Evolutionary conservation across 2,888 invertebrate genomes (phyloP).

Genomic region (Notodonta ziczac): DNA sequence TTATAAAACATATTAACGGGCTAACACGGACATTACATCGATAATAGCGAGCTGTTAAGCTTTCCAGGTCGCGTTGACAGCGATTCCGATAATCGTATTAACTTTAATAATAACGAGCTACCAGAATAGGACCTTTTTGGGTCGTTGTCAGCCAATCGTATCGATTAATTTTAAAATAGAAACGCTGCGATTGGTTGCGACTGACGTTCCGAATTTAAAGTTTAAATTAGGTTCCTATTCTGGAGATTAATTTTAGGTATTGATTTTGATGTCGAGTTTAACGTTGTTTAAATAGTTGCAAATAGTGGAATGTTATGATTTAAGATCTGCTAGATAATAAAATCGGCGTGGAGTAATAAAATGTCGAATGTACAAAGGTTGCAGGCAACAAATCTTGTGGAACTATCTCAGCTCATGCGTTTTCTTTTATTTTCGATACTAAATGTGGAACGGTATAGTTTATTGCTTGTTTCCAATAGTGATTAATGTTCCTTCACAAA

Average conservation of each 20-base stretch:
- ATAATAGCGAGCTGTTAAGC: constrained; percentile 8
- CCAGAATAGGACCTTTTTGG: constrained; percentile 8
- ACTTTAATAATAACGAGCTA: constrained; percentile 1
- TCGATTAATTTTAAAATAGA: constrained; percentile 34
- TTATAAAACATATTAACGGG: constrained; percentile 15
- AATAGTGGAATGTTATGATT: constrained; percentile 27
- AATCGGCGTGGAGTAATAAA: constrained; percentile 38
- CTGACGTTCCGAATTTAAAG: constrained; percentile 13
- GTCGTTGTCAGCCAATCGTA: constrained; percentile 15
- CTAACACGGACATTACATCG: not conserved
- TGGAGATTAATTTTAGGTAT: not conserved
- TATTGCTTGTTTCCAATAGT: constrained; percentile 22
- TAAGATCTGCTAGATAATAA: constrained; percentile 39
- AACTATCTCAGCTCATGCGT: constrained; percentile 17
- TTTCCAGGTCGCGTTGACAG: not conserved
- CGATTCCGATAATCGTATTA: constrained; percentile 5
- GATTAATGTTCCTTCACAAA: constrained; percentile 19
- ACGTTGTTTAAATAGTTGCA: not conserved
- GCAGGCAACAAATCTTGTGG: constrained; percentile 35
- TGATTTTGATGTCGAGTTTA: constrained; percentile 9
- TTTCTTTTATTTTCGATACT: constrained; percentile 25
- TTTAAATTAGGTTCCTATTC: constrained; percentile 15
- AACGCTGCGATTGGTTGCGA: constrained; percentile 6
- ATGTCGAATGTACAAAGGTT: constrained; percentile 24
- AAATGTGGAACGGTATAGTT: constrained; percentile 19